Evolutionary conservation across 2,113 vertebrate species (phyloP).

Genomic region (Mobula birostris): DNA sequence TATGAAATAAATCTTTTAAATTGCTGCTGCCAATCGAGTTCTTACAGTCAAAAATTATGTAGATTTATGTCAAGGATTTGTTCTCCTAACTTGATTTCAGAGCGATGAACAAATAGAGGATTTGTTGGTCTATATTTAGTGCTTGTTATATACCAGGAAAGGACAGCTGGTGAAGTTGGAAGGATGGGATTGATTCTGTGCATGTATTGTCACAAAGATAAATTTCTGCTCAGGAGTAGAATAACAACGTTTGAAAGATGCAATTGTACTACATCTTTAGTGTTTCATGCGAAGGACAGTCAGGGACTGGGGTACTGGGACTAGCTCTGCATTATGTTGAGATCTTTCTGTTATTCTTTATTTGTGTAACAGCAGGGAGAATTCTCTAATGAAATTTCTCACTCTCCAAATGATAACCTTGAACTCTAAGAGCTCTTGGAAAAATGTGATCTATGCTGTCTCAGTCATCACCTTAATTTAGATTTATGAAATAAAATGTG

Average conservation of each 20-base stretch:
- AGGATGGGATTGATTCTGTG: conserved; percentile 13
- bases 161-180: not conserved
- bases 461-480: conserved; percentile 49
- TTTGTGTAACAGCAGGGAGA: conserved; percentile 48
- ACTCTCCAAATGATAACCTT: conserved; percentile 49
- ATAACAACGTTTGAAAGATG: not conserved
- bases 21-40: not conserved
- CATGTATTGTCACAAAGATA: not conserved
- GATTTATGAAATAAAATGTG: conserved; percentile 43
- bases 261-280: not conserved
- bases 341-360: conserved; percentile 47
- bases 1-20: not conserved
- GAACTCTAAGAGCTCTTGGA: conserved; percentile 45
- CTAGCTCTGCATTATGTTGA: conserved; percentile 20
- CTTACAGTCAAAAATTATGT: not conserved
- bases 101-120: not conserved
- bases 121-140: not conserved
- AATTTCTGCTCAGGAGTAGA: not conserved
- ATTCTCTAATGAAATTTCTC: conserved; percentile 53
- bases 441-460: conserved; percentile 49
- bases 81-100: not conserved
- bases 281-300: conserved; percentile 42
- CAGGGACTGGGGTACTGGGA: not conserved
- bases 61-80: not conserved
- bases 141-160: not conserved